A percentile compares a stretch with the other conserved stretches of the same genome.
Conservation (phyloP, 1,140 invertebrate species). For the Scylla paramamosain region DNA sequence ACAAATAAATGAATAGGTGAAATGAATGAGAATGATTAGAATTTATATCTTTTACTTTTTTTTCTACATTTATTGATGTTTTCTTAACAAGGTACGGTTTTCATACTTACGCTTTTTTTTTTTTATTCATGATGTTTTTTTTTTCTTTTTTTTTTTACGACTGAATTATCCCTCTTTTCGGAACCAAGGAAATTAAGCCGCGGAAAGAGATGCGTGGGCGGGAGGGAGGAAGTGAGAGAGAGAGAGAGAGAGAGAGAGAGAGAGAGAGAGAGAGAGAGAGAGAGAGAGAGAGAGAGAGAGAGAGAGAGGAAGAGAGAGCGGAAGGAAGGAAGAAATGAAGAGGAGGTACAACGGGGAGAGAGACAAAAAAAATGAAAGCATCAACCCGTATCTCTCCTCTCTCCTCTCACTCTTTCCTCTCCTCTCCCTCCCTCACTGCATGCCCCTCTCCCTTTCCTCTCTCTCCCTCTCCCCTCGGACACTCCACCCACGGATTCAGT, state of each 20-base stretch:
- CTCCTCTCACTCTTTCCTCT: conserved; percentile 23
- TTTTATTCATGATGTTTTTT: neutral
- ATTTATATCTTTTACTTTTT: neutral
- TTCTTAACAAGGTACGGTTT: neutral
- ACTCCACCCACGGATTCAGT: neutral
- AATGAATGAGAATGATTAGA: neutral
- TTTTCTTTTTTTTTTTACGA: neutral
- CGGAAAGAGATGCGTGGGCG: no score
- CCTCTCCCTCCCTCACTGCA: conserved; percentile 2
- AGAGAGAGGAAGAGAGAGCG: no score
- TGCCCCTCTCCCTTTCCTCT: neutral
- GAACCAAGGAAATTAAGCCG: neutral
- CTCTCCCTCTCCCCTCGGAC: neutral
- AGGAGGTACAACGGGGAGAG: neutral
- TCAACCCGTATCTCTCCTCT: neutral
- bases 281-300: neutral
- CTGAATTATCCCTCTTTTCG: neutral
- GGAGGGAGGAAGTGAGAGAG: no score
- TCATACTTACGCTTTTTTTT: neutral
- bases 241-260: no score
- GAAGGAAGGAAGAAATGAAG: neutral
- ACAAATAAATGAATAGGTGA: no score
- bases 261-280: neutral
- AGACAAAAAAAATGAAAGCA: neutral
- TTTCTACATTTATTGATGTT: neutral